Conservation (phyloP, 2,797 vertebrate species). For the Lutjanus argentimaculatus region DNA sequence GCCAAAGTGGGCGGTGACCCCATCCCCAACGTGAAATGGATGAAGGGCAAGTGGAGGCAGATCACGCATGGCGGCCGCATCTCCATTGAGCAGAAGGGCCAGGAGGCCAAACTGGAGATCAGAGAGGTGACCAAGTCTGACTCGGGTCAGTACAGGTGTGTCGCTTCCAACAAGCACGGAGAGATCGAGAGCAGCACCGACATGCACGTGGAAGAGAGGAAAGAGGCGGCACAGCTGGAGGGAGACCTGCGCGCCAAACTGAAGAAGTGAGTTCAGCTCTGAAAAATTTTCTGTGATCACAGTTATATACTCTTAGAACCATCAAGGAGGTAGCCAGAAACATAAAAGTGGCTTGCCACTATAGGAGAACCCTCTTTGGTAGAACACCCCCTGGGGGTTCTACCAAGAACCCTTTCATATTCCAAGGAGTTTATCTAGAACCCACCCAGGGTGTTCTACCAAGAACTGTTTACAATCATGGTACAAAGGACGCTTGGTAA, state of each 20-base stretch:
- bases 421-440: too few species aligned
- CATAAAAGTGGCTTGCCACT: too few species aligned
- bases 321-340: too few species aligned
- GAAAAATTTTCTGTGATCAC: background rate
- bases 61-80: slow-evolving; percentile 95
- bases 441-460: too few species aligned
- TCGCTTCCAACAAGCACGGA: slow-evolving; percentile 94
- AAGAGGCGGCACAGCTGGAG: slow-evolving; percentile 85
- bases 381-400: too few species aligned
- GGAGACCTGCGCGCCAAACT: slow-evolving; percentile 95
- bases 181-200: slow-evolving; percentile 94
- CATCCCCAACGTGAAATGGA: slow-evolving; percentile 98
- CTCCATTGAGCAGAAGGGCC: slow-evolving; percentile 92
- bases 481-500: too few species aligned
- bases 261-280: slow-evolving; percentile 90
- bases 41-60: slow-evolving; percentile 99
- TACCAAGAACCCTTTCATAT: too few species aligned
- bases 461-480: too few species aligned
- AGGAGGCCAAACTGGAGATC: slow-evolving; percentile 95
- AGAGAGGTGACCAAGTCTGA: slow-evolving; percentile 95
- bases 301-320: too few species aligned
- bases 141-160: slow-evolving; percentile 95
- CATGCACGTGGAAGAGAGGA: slow-evolving; percentile 93
- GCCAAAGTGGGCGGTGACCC: slow-evolving; percentile 98
- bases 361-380: too few species aligned